Evolutionary conservation across 1,140 invertebrate species (phyloP).

Genomic region (Bombus fervidus): DNA sequence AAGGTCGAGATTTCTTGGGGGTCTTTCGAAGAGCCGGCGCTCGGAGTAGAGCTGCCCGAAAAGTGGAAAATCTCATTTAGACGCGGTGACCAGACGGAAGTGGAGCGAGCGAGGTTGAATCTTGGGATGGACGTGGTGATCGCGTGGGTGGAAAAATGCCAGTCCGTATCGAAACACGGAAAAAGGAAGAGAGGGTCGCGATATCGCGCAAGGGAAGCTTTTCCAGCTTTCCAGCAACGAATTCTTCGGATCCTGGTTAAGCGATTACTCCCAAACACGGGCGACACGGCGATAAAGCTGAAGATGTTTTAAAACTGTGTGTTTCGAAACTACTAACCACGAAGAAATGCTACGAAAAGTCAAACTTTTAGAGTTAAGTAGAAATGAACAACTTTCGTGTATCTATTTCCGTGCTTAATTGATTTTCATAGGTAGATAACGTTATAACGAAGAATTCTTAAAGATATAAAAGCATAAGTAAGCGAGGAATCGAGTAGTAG

Average conservation of each 20-base stretch:
- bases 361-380: too few species aligned
- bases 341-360: too few species aligned
- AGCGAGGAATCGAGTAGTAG: too few species aligned
- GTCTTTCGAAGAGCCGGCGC: neutral
- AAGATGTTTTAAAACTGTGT: too few species aligned
- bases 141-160: conserved; percentile 46
- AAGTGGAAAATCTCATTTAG: conserved; percentile 66
- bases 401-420: too few species aligned
- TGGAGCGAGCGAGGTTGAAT: conserved; percentile 44
- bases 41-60: neutral
- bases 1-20: conserved; percentile 41
- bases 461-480: too few species aligned
- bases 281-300: neutral
- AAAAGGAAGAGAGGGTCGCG: neutral
- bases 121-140: conserved; percentile 42
- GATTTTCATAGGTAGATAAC: too few species aligned
- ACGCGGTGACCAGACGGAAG: conserved; percentile 59
- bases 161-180: conserved; percentile 15
- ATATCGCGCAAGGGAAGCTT: neutral
- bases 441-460: too few species aligned
- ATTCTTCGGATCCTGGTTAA: neutral
- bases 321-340: too few species aligned
- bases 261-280: neutral
- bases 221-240: neutral
- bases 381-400: fast-evolving